These are phyloP conservation scores for Eristalinus aeneus DNA, from an alignment of 2,888 invertebrate species.

Conservation along the genomic window DNA sequence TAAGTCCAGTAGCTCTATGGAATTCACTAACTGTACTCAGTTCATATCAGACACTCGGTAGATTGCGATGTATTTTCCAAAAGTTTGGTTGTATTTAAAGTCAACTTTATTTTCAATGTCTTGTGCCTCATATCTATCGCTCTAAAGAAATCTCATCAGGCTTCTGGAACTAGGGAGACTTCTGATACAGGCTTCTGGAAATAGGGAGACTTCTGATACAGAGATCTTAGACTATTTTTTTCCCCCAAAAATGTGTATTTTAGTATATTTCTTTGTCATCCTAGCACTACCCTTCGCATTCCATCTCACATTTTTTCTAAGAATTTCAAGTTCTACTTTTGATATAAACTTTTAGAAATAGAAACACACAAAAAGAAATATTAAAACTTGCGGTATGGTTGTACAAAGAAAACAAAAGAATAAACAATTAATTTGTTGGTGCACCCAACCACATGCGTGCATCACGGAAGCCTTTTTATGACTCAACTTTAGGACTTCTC, in stretches of 20 bases:
- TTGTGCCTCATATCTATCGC: background rate
- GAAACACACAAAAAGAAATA: background rate
- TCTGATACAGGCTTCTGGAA: background rate
- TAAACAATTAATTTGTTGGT: conserved; percentile 28
- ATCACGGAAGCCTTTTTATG: conserved; percentile 59
- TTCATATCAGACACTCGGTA: background rate
- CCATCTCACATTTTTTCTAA: background rate
- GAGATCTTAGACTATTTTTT: background rate
- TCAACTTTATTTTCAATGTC: no score
- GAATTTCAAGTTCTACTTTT: conserved; percentile 1
- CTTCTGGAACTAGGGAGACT: background rate
- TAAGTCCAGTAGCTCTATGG: no score
- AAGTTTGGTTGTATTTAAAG: background rate
- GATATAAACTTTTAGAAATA: conserved; percentile 15
- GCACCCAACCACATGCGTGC: background rate
- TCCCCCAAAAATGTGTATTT: background rate
- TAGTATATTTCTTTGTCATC: background rate
- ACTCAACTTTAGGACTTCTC: conserved; percentile 20
- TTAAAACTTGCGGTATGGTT: conserved; percentile 35
- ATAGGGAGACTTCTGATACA: background rate
- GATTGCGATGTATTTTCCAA: background rate
- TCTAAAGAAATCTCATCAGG: background rate
- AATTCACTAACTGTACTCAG: background rate
- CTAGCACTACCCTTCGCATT: background rate
- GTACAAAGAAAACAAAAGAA: conserved; percentile 29